Evolutionary conservation across 2,888 invertebrate species (phyloP), one percentile per base, ranked within the genome.

Genomic region (Atethmia centrago): DNA sequence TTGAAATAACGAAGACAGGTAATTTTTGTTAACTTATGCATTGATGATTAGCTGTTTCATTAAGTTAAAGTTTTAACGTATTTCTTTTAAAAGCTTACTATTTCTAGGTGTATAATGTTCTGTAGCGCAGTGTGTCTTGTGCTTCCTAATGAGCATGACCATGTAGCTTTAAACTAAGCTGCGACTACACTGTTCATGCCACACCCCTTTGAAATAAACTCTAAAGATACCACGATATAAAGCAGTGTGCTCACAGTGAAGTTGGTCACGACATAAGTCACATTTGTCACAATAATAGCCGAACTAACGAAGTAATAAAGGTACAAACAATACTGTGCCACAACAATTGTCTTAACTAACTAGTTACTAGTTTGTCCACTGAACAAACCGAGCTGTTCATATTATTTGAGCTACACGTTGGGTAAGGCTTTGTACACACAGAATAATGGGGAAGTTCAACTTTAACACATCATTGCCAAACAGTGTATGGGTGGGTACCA

Each of bases 81-180:
- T 69, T 51, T 45, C 10, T 14, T 64, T 56, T 42, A 28, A 56
- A 49, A 8, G 42, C 40, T 31, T 25, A 55, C 63, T 59, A 69
- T 16, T 42, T 67, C 25, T 10, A 53, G 31, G 16, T 51, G 7
- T 49, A 53, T 31, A 36, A 47, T 68, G 21, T 47, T 36, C 58
- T 45, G 16, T 28, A 31, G 36, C 47, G 3, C 10, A 25, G 56
- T 31, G 61, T 59, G 49, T 25, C 82, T 67, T 77, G 82, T 77
- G 67, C 25, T 64, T 67, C 66, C 63, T 80, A 80, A 77, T 82
- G 79, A 80, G 71, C 82, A 80, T 77, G 77, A 64, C 63, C 40
- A 58, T 64, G 79, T 59, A 49, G 31, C 53, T 81, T 68, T 53
- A 65, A 66, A 21, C 82, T 58, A 81, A 66, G 66, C 70, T 63